A percentile compares a stretch with the other conserved stretches of the same genome.
phyloP scores from a whole-genome alignment of 2,797 vertebrate species.

The Chrosomus eos region DNA sequence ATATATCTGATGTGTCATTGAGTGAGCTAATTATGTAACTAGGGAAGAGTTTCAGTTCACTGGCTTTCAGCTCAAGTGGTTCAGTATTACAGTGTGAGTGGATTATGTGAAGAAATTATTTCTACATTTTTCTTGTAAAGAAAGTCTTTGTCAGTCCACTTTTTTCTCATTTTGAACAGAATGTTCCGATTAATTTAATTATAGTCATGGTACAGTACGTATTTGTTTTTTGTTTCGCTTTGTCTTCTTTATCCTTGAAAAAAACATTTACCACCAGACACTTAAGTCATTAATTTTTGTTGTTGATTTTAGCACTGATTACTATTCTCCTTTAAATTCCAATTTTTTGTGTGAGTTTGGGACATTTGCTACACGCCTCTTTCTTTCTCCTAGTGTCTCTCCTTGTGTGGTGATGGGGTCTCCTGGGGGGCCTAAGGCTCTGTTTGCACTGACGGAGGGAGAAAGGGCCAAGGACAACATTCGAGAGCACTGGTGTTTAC shows the following conservation, averaged over 20 bases:
- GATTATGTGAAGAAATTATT: not conserved
- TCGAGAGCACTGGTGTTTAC: constrained; percentile 51
- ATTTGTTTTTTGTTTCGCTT: not conserved
- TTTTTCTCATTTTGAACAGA: not conserved
- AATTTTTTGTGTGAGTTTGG: not conserved
- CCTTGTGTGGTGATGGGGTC: constrained; percentile 49
- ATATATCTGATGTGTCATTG: not conserved
- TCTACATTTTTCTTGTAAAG: not conserved
- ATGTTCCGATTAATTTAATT: no score
- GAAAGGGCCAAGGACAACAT: constrained; percentile 37
- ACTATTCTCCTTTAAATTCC: constrained; percentile 17
- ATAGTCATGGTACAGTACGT: not conserved
- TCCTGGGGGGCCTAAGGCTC: constrained; percentile 31
- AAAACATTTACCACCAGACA: not conserved
- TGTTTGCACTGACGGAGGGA: constrained; percentile 44
- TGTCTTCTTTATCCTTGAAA: no score
- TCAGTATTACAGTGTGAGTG: not conserved
- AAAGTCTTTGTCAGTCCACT: not conserved
- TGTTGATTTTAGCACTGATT: constrained; percentile 5
- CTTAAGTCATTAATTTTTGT: not conserved
- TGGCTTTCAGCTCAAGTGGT: not conserved
- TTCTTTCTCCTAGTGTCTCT: constrained; percentile 13
- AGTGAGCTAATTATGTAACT: not conserved
- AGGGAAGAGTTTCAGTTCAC: not conserved
- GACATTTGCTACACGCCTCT: not conserved